phyloP scores from a whole-genome alignment of 2,797 vertebrate genomes.

The Mus caroli region DNA sequence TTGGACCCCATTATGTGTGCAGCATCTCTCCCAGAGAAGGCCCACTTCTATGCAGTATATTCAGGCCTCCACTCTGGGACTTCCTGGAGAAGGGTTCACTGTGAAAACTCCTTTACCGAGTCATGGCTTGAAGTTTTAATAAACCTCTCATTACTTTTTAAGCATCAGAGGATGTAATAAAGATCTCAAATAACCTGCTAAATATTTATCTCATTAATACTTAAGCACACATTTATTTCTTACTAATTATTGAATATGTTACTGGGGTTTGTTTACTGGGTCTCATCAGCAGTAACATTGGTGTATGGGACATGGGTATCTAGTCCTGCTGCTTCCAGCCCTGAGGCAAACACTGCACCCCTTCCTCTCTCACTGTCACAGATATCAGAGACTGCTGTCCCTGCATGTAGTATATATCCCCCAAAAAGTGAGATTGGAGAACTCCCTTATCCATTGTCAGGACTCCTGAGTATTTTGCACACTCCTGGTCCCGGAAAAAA shows the following conservation, averaged over 20 bases:
- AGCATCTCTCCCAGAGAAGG: rapidly evolving
- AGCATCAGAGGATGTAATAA: constrained; percentile 49
- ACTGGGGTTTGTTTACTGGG: background rate
- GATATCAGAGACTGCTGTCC: background rate
- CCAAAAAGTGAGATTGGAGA: rapidly evolving
- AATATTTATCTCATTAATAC: constrained; percentile 75
- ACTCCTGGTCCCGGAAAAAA: no score
- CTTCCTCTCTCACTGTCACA: no score
- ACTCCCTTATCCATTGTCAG: background rate
- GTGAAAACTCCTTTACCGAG: background rate
- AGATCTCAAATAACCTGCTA: constrained; percentile 64
- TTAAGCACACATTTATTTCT: constrained; percentile 59
- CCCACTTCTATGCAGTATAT: background rate
- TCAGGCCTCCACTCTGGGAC: background rate
- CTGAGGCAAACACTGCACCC: rapidly evolving
- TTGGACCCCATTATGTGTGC: background rate
- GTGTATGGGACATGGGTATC: rapidly evolving
- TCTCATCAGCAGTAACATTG: background rate
- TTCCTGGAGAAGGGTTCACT: background rate
- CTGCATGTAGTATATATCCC: rapidly evolving
- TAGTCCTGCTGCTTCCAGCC: rapidly evolving
- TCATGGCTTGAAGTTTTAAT: constrained; percentile 54
- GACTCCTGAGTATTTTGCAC: rapidly evolving
- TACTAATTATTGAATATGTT: background rate
- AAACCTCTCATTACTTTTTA: constrained; percentile 69